Percentiles rank a stretch among this genome's conserved stretches.
These are phyloP conservation scores for Rhineura floridana DNA, from an alignment of 2,113 vertebrate species.

Conservation along the genomic window DNA sequence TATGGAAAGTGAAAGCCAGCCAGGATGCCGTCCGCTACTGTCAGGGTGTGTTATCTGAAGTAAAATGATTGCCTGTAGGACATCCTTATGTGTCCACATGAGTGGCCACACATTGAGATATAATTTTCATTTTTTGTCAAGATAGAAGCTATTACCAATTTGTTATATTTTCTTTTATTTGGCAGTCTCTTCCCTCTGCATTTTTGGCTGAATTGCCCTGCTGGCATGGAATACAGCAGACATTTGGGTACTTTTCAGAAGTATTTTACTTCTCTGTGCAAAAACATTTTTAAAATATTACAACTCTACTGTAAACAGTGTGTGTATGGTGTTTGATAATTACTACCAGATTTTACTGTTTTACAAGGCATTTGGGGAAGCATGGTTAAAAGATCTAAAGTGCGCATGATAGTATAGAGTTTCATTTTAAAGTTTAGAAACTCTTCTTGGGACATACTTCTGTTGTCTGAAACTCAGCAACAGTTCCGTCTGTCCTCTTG, in stretches of 20 bases:
- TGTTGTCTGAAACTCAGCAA: constrained; percentile 22
- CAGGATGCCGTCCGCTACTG: constrained; percentile 66
- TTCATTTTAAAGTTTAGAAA: constrained; percentile 62
- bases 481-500: constrained; percentile 32
- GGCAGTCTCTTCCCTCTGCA: constrained; percentile 72
- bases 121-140: constrained; percentile 83
- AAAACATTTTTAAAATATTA: constrained; percentile 75
- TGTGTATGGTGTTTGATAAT: constrained; percentile 79
- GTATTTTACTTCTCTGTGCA: constrained; percentile 74
- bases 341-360: constrained; percentile 79
- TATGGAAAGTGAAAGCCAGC: constrained; percentile 66
- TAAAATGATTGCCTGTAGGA: constrained; percentile 79
- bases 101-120: constrained; percentile 82
- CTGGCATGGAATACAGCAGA: constrained; percentile 74
- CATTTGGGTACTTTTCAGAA: constrained; percentile 79
- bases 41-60: constrained; percentile 80
- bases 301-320: constrained; percentile 78
- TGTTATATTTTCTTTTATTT: constrained; percentile 84
- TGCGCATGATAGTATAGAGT: constrained; percentile 60
- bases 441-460: constrained; percentile 39
- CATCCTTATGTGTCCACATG: constrained; percentile 79
- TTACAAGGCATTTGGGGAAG: constrained; percentile 73
- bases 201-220: constrained; percentile 80
- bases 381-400: constrained; percentile 64
- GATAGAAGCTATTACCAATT: constrained; percentile 83